These are phyloP conservation scores for Phortica magna DNA, from an alignment of 2,888 invertebrate genomes.

Conservation along the genomic window DNA sequence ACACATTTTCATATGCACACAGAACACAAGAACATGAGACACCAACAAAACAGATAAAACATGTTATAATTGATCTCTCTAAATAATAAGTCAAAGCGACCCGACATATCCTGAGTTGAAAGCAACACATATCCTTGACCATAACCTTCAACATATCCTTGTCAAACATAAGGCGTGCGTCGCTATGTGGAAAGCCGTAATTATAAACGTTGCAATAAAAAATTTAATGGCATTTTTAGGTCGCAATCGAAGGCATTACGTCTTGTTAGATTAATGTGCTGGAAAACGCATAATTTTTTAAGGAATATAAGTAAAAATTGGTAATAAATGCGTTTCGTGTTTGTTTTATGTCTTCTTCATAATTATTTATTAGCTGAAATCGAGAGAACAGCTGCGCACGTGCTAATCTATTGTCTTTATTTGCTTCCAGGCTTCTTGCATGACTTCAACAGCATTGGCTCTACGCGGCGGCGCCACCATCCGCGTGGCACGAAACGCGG, in stretches of 20 bases:
- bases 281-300: constrained; percentile 37
- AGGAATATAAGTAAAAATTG: constrained; percentile 32
- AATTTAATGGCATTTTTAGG: constrained; percentile 44
- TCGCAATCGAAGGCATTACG: neutral
- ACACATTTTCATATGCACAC: no score
- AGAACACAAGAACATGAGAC: no score
- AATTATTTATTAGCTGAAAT: constrained; percentile 33
- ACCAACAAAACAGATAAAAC: no score
- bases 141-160: constrained; percentile 36
- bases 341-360: constrained; percentile 43
- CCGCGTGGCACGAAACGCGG: constrained; percentile 84
- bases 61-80: no score
- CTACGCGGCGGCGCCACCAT: constrained; percentile 76
- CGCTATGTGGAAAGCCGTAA: constrained; percentile 36
- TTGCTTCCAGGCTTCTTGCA: constrained; percentile 71
- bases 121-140: neutral
- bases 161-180: constrained; percentile 47
- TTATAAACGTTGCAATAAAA: constrained; percentile 48
- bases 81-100: no score
- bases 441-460: constrained; percentile 72
- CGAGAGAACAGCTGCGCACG: constrained; percentile 49
- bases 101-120: no score
- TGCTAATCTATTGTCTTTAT: constrained; percentile 52
- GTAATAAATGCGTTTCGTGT: constrained; percentile 44
- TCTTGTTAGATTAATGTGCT: constrained; percentile 43